Evolutionary conservation across 2,888 invertebrate species (phyloP).

Genomic region (Harpagoxenus sublaevis): DNA sequence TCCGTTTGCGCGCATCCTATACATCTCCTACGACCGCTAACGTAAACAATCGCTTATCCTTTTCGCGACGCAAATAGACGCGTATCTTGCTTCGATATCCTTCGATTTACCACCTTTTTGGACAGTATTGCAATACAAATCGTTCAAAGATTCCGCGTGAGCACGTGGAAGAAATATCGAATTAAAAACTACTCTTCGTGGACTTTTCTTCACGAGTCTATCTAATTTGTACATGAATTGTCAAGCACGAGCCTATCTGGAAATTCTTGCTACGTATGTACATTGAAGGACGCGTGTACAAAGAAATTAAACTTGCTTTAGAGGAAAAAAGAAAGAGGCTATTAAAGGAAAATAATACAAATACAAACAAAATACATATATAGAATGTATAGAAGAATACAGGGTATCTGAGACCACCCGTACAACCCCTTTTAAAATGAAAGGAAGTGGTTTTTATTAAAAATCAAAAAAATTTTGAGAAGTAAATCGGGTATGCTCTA

Average conservation of each 20-base stretch:
- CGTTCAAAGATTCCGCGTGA: neutral
- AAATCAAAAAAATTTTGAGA: too few relatives aligned
- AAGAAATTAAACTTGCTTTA: neutral
- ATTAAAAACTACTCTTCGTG: neutral
- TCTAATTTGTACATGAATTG: neutral
- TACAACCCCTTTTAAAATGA: too few relatives aligned
- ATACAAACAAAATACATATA: neutral
- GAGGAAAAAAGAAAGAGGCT: neutral
- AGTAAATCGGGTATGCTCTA: too few relatives aligned
- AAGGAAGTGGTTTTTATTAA: too few relatives aligned
- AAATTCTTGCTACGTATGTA: neutral
- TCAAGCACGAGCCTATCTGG: neutral
- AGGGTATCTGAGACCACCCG: neutral
- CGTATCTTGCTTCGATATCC: neutral
- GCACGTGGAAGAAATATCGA: neutral
- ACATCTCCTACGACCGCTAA: neutral
- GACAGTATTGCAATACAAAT: neutral
- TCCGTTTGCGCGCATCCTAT: neutral
- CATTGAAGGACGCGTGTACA: neutral
- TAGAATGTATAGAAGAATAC: neutral
- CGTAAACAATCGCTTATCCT: neutral
- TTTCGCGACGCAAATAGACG: neutral
- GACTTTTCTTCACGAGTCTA: neutral
- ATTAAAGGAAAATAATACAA: neutral
- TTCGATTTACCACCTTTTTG: too few relatives aligned